A percentile compares a stretch with the other conserved stretches of the same genome.
Evolutionary conservation across 2,113 vertebrate genomes (phyloP).

Genomic region (Drymodes brunneopygia): DNA sequence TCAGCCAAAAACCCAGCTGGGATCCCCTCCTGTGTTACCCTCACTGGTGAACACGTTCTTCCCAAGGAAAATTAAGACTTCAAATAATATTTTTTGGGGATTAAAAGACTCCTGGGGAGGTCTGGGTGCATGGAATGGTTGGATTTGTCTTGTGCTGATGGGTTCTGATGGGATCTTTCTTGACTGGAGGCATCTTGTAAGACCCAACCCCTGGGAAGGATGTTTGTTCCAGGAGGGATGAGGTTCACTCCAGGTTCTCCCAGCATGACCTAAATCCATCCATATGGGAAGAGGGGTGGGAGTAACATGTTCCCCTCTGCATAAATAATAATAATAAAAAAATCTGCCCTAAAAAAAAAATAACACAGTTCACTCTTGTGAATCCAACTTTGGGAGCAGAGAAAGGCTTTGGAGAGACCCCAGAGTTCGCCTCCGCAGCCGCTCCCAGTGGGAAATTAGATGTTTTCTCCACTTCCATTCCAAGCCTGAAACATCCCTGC

Average conservation of each 20-base stretch:
- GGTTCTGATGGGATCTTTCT: neutral
- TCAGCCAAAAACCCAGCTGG: neutral
- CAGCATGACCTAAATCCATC: neutral
- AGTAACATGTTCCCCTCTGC: neutral
- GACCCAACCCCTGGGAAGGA: neutral
- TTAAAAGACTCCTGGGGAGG: neutral
- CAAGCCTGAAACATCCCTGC: neutral
- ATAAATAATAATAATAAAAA: neutral
- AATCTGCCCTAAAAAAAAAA: neutral
- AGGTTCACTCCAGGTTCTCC: neutral
- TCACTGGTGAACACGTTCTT: fast-evolving
- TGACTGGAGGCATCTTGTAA: neutral
- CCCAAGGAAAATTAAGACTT: neutral
- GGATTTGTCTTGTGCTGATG: neutral
- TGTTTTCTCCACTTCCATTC: neutral
- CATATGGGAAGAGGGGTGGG: neutral
- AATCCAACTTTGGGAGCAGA: neutral
- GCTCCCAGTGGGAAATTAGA: neutral
- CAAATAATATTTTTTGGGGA: neutral
- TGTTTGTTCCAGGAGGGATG: neutral
- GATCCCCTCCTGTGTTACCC: neutral
- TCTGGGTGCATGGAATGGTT: neutral
- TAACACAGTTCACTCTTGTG: neutral
- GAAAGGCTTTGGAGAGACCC: neutral
- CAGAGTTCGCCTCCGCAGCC: fast-evolving